phyloP scores from a whole-genome alignment of 2,888 invertebrate genomes.

The Pyrrhia umbra region DNA sequence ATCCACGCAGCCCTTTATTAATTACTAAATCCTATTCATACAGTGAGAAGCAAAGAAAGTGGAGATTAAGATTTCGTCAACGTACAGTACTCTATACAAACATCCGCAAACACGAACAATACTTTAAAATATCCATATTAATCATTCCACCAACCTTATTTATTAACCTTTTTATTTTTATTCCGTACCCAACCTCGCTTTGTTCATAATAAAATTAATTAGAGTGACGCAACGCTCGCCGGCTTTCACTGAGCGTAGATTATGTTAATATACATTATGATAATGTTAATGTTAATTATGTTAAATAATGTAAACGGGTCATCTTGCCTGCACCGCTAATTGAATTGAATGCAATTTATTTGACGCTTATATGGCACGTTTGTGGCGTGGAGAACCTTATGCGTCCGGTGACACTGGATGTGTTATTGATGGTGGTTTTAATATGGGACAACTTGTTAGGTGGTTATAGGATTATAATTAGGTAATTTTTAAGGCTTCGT shows the following conservation, averaged over 20 bases:
- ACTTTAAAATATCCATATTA: conserved; percentile 14
- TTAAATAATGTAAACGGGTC: conserved; percentile 57
- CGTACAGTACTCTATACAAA: not conserved
- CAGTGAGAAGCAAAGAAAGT: not conserved
- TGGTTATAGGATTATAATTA: not conserved
- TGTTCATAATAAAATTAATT: conserved; percentile 50
- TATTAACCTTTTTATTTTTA: conserved; percentile 31
- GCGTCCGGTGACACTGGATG: conserved; percentile 4
- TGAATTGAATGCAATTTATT: conserved; percentile 43
- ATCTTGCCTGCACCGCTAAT: conserved; percentile 32
- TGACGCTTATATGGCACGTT: conserved; percentile 10
- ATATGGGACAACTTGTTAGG: conserved; percentile 11
- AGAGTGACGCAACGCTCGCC: conserved; percentile 46
- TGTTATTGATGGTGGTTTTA: conserved; percentile 13
- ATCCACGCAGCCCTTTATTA: not conserved
- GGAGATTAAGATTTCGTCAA: not conserved
- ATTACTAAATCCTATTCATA: conserved; percentile 3
- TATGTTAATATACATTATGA: conserved; percentile 40
- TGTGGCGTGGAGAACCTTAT: conserved; percentile 24
- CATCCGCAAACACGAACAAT: conserved; percentile 6
- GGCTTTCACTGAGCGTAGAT: conserved; percentile 54
- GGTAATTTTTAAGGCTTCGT: not conserved
- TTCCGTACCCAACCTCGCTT: conserved; percentile 34
- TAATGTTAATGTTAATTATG: conserved; percentile 47
- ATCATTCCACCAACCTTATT: conserved; percentile 14